Evolutionary conservation across 2,888 invertebrate species (phyloP).

Genomic region (Macrosoma leucophasiata): DNA sequence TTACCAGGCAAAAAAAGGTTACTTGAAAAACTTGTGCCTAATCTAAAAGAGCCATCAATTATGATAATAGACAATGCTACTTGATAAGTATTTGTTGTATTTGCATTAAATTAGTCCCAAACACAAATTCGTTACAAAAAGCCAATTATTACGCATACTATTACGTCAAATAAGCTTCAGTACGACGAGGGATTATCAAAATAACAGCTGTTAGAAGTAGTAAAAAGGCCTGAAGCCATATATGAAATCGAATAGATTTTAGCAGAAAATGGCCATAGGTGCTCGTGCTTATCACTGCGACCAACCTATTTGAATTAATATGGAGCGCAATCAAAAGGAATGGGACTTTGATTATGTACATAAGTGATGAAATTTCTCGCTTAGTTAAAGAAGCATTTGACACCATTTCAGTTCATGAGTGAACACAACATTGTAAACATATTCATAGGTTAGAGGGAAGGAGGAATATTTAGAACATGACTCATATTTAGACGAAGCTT

Average conservation of each 20-base stretch:
- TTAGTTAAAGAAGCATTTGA: slow-evolving; percentile 1
- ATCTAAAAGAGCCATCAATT: not conserved
- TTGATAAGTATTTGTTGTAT: not conserved
- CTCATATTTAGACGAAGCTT: slow-evolving; percentile 1
- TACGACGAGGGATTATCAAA: not conserved
- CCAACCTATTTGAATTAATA: not conserved
- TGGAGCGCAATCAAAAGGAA: slow-evolving; percentile 1
- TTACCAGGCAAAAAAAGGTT: slow-evolving; percentile 1
- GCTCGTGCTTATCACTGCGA: not conserved
- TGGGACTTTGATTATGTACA: too few species aligned
- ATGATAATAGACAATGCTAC: not conserved
- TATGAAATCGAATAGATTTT: slow-evolving; percentile 1
- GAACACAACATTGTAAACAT: slow-evolving; percentile 5
- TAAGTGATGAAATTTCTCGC: slow-evolving; percentile 4
- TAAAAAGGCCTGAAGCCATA: slow-evolving; percentile 3
- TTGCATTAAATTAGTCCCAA: not conserved
- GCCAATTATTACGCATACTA: too few species aligned
- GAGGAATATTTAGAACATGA: slow-evolving; percentile 1
- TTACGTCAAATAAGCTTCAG: too few species aligned
- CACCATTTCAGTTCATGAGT: slow-evolving; percentile 4
- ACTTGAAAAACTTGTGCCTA: not conserved
- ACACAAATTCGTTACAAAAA: not conserved
- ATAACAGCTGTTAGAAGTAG: not conserved
- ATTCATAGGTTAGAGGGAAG: slow-evolving; percentile 2
- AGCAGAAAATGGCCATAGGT: slow-evolving; percentile 1